A percentile compares a stretch with the other conserved stretches of the same genome.
Conservation (phyloP, 2,888 invertebrate genomes). For the Parnassius glacialis region DNA sequence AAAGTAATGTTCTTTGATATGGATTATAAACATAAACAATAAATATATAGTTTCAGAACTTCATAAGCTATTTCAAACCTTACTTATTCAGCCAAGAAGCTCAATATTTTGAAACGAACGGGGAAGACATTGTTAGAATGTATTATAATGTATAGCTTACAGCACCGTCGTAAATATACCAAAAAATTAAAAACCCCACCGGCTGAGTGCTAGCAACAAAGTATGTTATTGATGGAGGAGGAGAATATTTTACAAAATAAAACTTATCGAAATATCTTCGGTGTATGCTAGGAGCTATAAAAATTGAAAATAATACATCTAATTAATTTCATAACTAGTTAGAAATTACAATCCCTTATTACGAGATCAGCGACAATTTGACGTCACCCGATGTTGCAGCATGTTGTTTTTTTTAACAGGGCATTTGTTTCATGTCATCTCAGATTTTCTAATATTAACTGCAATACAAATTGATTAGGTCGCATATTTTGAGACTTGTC, state of each 20-base stretch:
- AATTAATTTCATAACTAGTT: conserved; percentile 81
- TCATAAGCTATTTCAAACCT: conserved; percentile 7
- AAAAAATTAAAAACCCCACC: conserved; percentile 24
- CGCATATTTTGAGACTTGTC: conserved; percentile 12
- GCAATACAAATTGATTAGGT: conserved; percentile 10
- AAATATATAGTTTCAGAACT: conserved; percentile 18
- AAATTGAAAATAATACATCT: conserved; percentile 81
- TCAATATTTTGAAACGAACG: conserved; percentile 45
- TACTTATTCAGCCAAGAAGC: conserved; percentile 15
- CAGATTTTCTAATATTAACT: conserved; percentile 1
- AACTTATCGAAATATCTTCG: conserved; percentile 81
- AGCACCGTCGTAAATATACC: conserved; percentile 25
- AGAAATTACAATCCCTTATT: conserved; percentile 80
- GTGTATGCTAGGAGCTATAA: conserved; percentile 81
- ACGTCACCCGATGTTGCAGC: conserved; percentile 65
- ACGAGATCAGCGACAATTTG: conserved; percentile 78
- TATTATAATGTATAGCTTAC: conserved; percentile 35
- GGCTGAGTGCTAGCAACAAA: conserved; percentile 39
- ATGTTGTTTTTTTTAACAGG: conserved; percentile 31
- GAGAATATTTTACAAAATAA: conserved; percentile 78
- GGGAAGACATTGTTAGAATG: conserved; percentile 63
- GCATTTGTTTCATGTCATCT: not conserved
- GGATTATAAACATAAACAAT: conserved; percentile 19
- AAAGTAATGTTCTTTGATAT: conserved; percentile 16
- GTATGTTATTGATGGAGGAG: conserved; percentile 80